Base-by-base conservation (phyloP, 2,113 vertebrate species). In the Perca fluviatilis region DNA sequence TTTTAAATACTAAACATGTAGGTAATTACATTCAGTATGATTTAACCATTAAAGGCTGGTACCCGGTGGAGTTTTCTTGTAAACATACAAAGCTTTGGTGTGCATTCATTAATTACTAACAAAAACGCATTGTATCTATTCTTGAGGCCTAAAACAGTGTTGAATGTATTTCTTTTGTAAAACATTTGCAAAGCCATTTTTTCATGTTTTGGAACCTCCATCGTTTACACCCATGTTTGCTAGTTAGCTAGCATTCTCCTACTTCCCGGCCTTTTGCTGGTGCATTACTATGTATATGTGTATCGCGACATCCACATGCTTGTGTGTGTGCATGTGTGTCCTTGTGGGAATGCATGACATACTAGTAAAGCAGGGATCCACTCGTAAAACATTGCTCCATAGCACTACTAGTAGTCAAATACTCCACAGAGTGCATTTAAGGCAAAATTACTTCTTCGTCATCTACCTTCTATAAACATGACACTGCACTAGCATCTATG, bases 11-110 rank as follows among this genome's bases (percentile, higher is more conserved):
- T 30, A 12, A 16, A 49, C 13, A 12, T 65, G 43, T 6, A 10
- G 15, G 9, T 51, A 21, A 69, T 61, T 78, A 69, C 30, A 68
- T 33, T 46, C 8, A 67, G 30, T 36, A 25, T 30, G 60, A 14
- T 2, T 60, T n/a, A 58, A 33, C 21, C 71, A 51, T 65, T 80
- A 76, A 65, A 65, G 50, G 10, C 40, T 43, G 21, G 21, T 14
- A 13, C 33, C 23, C 14, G 16, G 30, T 57, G 57, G 60, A 60
- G 60, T 14, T 50, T 65, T 67, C 16, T 23, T 33, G 21, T 57
- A 40, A 63, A 54, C 58, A 74, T 56, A 54, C 27, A 51, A 58
- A 67, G 5, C 33, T 23, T 23, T 47, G 49, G 56, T 51, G 40
- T 46, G 30, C 56, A 53, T 46, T 40, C 14, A 23, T 73, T 40